These are phyloP conservation scores for Trachelus stipa DNA, from an alignment of 2,888 invertebrate species.

Conservation along the genomic window DNA sequence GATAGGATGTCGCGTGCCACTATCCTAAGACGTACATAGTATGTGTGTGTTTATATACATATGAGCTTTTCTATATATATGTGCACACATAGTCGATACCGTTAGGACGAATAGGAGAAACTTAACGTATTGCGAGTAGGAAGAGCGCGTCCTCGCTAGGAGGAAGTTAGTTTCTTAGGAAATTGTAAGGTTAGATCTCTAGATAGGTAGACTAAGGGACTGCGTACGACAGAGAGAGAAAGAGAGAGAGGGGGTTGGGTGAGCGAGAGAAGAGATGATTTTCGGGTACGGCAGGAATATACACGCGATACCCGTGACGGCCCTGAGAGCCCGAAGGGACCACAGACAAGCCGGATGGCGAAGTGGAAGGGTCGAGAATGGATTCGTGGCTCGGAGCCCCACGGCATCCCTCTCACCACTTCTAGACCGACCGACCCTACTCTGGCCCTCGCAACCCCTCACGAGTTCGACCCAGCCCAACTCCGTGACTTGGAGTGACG, in stretches of 20 bases:
- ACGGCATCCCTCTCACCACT: slow-evolving; percentile 40
- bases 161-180: slow-evolving; percentile 14
- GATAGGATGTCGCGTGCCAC: background rate
- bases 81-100: too few species aligned
- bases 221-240: slow-evolving; percentile 7
- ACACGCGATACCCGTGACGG: slow-evolving; percentile 35
- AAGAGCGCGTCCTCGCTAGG: slow-evolving; percentile 8
- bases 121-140: slow-evolving; percentile 2
- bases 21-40: background rate
- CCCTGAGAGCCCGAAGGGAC: slow-evolving; percentile 16
- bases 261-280: slow-evolving; percentile 11
- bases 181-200: slow-evolving; percentile 10
- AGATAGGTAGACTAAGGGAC: slow-evolving; percentile 7
- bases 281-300: slow-evolving; percentile 18
- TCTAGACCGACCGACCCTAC: slow-evolving; percentile 35
- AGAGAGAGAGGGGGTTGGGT: slow-evolving; percentile 1
- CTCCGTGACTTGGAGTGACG: slow-evolving; percentile 38
- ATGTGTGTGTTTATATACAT: too few species aligned
- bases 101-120: too few species aligned
- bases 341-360: slow-evolving; percentile 18
- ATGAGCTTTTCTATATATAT: too few species aligned
- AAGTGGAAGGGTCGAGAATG: slow-evolving; percentile 27
- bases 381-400: slow-evolving; percentile 22
- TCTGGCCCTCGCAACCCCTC: slow-evolving; percentile 31
- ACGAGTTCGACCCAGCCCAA: slow-evolving; percentile 43